Percentiles rank a stretch among this genome's conserved stretches.
Evolutionary conservation across 2,797 vertebrate genomes (phyloP).

Genomic region (Enteromius argenteus): DNA sequence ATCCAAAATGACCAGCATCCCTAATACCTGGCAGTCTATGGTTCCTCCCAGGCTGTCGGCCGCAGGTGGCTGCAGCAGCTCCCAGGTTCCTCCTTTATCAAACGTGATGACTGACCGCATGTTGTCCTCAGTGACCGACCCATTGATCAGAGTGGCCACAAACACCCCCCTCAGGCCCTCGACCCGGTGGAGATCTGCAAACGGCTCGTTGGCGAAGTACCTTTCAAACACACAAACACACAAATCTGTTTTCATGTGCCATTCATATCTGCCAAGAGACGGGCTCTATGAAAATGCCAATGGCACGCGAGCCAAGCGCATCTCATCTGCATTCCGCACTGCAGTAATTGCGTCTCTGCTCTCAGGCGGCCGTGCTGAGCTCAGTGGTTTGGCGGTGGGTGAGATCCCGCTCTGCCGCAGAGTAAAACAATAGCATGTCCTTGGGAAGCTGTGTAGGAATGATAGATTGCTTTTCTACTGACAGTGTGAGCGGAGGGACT

Average conservation of each 20-base stretch:
- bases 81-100: conserved; percentile 98
- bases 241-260: conserved; percentile 10
- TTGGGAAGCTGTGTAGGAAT: conserved; percentile 42
- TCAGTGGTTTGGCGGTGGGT: conserved; percentile 38
- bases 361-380: conserved; percentile 42
- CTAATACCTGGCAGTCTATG: conserved; percentile 88
- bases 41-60: conserved; percentile 89
- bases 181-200: conserved; percentile 93
- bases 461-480: conserved; percentile 50
- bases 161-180: conserved; percentile 93
- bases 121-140: conserved; percentile 92
- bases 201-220: conserved; percentile 94
- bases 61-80: conserved; percentile 89
- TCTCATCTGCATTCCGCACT: conserved; percentile 50
- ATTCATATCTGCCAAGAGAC: conserved; percentile 28
- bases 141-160: conserved; percentile 92
- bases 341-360: conserved; percentile 42
- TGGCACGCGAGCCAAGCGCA: conserved; percentile 20
- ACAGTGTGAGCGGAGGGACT: conserved; percentile 29
- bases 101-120: conserved; percentile 98
- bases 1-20: neutral
- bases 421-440: conserved; percentile 42
- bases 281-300: conserved; percentile 34
- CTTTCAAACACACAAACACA: conserved; percentile 75
- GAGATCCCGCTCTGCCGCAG: conserved; percentile 35